A percentile compares a stretch with the other conserved stretches of the same genome.
Conservation (phyloP, 2,797 vertebrate genomes). For the Schizopygopsis malacanthus region DNA sequence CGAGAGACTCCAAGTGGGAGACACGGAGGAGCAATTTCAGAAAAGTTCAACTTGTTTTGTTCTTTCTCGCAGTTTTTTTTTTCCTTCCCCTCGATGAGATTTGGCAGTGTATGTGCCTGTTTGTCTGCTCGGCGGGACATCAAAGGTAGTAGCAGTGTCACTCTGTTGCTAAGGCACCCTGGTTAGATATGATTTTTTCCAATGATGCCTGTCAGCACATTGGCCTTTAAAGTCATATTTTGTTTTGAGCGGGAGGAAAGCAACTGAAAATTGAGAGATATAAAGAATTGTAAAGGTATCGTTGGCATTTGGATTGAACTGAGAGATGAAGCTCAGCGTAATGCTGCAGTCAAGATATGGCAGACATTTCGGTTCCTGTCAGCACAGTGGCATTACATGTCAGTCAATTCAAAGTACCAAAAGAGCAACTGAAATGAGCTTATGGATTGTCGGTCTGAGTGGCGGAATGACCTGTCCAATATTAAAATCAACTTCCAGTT, state of each 20-base stretch:
- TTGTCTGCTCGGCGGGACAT: conserved; percentile 51
- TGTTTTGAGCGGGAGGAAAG: conserved; percentile 65
- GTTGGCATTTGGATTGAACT: conserved; percentile 62
- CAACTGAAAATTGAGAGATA: conserved; percentile 56
- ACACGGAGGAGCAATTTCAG: conserved; percentile 25
- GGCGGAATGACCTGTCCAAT: not conserved
- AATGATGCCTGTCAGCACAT: conserved; percentile 70
- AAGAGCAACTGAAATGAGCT: conserved; percentile 38
- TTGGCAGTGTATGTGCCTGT: conserved; percentile 43
- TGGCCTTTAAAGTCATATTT: conserved; percentile 71
- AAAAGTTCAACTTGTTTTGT: conserved; percentile 42
- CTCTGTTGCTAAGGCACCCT: conserved; percentile 49
- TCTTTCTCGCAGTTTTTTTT: not conserved
- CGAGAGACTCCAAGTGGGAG: conserved; percentile 22
- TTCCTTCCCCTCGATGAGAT: not conserved
- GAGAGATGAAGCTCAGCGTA: conserved; percentile 54
- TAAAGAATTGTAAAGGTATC: conserved; percentile 51
- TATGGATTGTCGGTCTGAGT: conserved; percentile 4
- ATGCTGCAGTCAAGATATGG: conserved; percentile 50
- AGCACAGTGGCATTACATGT: conserved; percentile 56
- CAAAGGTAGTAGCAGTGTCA: conserved; percentile 54
- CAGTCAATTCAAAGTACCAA: conserved; percentile 57
- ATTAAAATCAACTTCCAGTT: conserved; percentile 4
- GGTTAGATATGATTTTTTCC: conserved; percentile 59
- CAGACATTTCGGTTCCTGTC: conserved; percentile 61